Percentiles rank a stretch among this genome's conserved stretches.
phyloP scores from a whole-genome alignment of 2,888 invertebrate species.

The Stenodera caucasica region DNA sequence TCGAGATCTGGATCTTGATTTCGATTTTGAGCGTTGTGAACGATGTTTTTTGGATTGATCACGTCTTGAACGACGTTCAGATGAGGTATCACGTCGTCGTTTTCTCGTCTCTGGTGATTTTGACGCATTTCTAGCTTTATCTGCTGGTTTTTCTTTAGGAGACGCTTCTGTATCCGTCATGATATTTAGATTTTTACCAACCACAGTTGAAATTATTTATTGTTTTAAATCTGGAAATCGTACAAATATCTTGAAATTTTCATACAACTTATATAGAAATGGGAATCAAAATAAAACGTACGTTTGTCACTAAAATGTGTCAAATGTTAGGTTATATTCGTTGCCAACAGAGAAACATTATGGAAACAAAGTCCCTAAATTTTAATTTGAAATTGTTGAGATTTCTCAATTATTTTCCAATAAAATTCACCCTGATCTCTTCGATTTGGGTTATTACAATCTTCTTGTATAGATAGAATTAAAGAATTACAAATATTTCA shows the following conservation, averaged over 20 bases:
- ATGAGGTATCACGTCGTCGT: constrained; percentile 18
- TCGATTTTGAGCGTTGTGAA: constrained; percentile 26
- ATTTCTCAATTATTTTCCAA: no score
- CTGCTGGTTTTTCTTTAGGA: constrained; percentile 18
- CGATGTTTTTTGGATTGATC: constrained; percentile 14
- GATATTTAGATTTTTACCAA: not conserved
- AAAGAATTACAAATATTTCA: no score
- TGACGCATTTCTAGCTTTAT: constrained; percentile 23
- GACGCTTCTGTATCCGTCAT: constrained; percentile 34
- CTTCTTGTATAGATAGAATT: no score
- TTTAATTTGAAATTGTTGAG: not conserved
- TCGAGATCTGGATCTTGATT: constrained; percentile 33
- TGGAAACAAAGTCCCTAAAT: not conserved
- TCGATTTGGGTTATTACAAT: no score
- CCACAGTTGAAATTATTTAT: not conserved
- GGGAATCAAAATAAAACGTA: not conserved
- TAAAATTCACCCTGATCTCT: no score
- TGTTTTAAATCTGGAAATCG: not conserved
- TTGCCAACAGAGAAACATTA: not conserved
- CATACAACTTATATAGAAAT: not conserved
- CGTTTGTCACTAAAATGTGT: not conserved
- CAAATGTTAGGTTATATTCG: constrained; percentile 13
- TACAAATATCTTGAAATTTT: not conserved
- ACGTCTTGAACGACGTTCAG: not conserved
- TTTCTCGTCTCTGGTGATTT: constrained; percentile 29